Evolutionary conservation across 1,140 invertebrate species (phyloP).

Genomic region (Trichonephila clavipes): DNA sequence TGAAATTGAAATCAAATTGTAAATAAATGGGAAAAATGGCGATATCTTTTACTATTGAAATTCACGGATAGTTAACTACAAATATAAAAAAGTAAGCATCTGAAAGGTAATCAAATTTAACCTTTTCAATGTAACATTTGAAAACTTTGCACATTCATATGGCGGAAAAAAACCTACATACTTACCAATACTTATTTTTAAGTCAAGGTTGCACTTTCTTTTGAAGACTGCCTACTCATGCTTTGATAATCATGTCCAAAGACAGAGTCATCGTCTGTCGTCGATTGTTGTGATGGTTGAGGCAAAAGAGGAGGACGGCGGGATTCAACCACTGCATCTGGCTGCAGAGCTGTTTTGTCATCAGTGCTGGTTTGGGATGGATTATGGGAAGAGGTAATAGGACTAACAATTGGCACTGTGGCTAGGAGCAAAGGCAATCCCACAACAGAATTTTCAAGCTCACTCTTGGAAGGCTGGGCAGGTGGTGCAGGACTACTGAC

Average conservation of each 20-base stretch:
- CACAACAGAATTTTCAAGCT: slow-evolving; percentile 75
- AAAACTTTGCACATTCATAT: neutral
- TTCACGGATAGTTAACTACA: no score
- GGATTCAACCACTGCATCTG: slow-evolving; percentile 61
- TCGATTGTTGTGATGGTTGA: slow-evolving; percentile 60
- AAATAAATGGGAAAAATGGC: no score
- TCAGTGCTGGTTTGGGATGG: slow-evolving; percentile 2
- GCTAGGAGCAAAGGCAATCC: slow-evolving; percentile 74
- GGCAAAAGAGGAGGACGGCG: slow-evolving; percentile 64
- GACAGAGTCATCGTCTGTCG: slow-evolving; percentile 69
- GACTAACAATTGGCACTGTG: slow-evolving; percentile 74
- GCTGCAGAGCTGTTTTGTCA: slow-evolving; percentile 65
- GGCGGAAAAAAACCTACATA: neutral
- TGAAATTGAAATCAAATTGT: no score
- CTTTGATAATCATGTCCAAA: slow-evolving; percentile 59
- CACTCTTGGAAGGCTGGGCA: slow-evolving; percentile 65
- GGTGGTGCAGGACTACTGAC: slow-evolving; percentile 13
- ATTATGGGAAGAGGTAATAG: slow-evolving; percentile 39
- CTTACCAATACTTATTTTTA: slow-evolving; percentile 29
- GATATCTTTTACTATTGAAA: no score
- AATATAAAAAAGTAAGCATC: no score
- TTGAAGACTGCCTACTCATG: slow-evolving; percentile 70
- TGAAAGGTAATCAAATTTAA: no score
- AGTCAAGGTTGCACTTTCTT: slow-evolving; percentile 67
- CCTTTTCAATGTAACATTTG: no score